Conservation (phyloP, 2,113 vertebrate genomes). For the Centropristis striata region DNA sequence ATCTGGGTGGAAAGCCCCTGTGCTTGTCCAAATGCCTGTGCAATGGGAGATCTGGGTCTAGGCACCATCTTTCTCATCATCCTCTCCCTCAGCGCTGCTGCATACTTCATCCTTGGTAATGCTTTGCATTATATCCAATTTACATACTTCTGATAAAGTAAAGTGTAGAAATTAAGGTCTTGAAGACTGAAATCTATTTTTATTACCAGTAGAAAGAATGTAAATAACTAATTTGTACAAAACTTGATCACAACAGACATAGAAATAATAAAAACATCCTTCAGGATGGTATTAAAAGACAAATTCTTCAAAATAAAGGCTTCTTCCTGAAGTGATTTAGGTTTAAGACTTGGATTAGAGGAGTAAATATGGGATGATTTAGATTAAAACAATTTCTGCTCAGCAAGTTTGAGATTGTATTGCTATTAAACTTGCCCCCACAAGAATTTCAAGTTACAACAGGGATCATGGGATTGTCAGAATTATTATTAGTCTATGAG, state of each 20-base stretch:
- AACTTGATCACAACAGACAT: neutral
- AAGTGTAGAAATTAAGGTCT: neutral
- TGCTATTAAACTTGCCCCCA: neutral
- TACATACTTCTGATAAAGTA: neutral
- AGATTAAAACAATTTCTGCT: neutral
- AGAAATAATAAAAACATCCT: neutral
- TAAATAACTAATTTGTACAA: too few relatives aligned
- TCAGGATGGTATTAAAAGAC: neutral
- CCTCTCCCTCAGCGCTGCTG: slow-evolving; percentile 75
- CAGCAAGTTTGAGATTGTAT: neutral
- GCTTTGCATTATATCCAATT: neutral
- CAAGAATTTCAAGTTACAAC: neutral
- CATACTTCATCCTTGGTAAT: slow-evolving; percentile 84
- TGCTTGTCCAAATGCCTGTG: slow-evolving; percentile 81
- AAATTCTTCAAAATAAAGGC: neutral
- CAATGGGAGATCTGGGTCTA: slow-evolving; percentile 76
- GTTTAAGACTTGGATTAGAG: neutral
- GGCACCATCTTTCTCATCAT: slow-evolving; percentile 84
- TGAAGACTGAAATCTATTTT: neutral
- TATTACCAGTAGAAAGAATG: neutral
- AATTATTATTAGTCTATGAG: too few relatives aligned
- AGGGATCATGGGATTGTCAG: too few relatives aligned
- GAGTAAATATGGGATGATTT: neutral
- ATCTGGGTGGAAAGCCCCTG: slow-evolving; percentile 84
- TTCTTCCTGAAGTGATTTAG: too few relatives aligned